Base-by-base conservation (phyloP, 2,797 vertebrate species). In the Delichon dasypus region DNA sequence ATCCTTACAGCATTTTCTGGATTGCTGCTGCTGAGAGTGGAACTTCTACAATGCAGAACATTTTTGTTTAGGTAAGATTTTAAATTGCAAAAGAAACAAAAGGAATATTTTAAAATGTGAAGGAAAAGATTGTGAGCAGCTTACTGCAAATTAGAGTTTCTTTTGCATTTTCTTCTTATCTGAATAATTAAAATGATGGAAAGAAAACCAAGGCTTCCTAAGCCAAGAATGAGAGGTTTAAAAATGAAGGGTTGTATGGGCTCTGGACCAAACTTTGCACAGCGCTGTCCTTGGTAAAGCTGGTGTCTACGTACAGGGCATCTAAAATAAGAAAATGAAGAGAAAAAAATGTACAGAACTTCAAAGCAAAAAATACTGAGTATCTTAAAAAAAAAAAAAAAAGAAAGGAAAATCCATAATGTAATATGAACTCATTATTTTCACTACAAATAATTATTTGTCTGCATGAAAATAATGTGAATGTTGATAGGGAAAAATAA, bases 81-180 rank as follows among this genome's bases (percentile, higher is more conserved):
- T 87, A 71, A 70, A 91, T 92, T 70, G 85, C 78, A 87, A 89
- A 96, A 80, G 54, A 67, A 88, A 94, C 93, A 94, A 96, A 83
- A 68, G 45, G 27, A 82, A 88, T 83, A 74, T 72, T 93, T 85
- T 77, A 71, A 90, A 81, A 90, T 65, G 50, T 76, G 73, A 93
- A 76, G 67, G 61, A 77, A 88, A 89, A 92, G 73, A 78, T 57
- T 19, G 60, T 83, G 67, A 78, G 47, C 42, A 85, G 53, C 98
- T 99, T 98, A 99, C 98, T 98, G 98, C 95, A 98, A 94, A 98
- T 97, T 94, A 97, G 96, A 96, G 97, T 95, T 96, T 96, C 80
- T 98, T 96, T 95, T 97, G 84, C 97, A 98, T 98, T 98, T 98
- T 98, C 98, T 98, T 97, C 98, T 98, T 88, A 98, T 98, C 94